Evolutionary conservation across 2,888 invertebrate species (phyloP).

Genomic region (Meiosimyza platycephala): DNA sequence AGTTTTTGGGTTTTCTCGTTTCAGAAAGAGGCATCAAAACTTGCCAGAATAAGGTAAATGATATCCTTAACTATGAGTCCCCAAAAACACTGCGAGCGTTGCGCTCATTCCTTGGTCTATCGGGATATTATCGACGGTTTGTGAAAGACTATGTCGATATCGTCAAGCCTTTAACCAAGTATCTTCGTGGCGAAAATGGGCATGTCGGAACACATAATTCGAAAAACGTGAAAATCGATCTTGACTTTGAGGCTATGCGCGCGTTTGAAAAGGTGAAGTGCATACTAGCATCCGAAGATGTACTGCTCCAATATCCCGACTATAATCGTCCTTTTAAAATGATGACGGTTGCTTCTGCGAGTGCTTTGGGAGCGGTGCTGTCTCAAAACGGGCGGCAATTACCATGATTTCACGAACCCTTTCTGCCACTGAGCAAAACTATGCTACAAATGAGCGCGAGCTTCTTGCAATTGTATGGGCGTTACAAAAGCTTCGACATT

Average conservation of each 20-base stretch:
- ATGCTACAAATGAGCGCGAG: conserved; percentile 43
- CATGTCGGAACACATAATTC: conserved; percentile 33
- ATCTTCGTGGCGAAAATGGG: conserved; percentile 40
- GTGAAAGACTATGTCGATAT: too few species aligned
- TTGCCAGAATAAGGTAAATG: too few species aligned
- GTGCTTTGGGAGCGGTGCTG: neutral
- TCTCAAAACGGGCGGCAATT: conserved; percentile 38
- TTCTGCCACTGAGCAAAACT: conserved; percentile 30
- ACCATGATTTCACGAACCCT: conserved; percentile 39
- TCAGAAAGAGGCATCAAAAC: too few species aligned
- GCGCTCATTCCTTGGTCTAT: too few species aligned
- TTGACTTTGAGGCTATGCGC: conserved; percentile 36
- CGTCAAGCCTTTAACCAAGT: too few species aligned
- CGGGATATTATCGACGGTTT: too few species aligned
- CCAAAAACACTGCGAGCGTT: too few species aligned
- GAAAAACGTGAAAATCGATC: conserved; percentile 35
- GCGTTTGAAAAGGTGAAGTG: conserved; percentile 38
- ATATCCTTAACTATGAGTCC: too few species aligned
- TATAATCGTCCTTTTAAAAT: conserved; percentile 35
- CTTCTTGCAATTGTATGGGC: conserved; percentile 37
- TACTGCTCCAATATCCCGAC: conserved; percentile 34
- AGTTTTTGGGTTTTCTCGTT: too few species aligned
- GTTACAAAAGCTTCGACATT: conserved; percentile 57
- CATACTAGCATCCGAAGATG: conserved; percentile 37
- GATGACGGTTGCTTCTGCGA: conserved; percentile 37